Conservation (phyloP, 2,113 vertebrate genomes). For the Sebastes fasciatus region DNA sequence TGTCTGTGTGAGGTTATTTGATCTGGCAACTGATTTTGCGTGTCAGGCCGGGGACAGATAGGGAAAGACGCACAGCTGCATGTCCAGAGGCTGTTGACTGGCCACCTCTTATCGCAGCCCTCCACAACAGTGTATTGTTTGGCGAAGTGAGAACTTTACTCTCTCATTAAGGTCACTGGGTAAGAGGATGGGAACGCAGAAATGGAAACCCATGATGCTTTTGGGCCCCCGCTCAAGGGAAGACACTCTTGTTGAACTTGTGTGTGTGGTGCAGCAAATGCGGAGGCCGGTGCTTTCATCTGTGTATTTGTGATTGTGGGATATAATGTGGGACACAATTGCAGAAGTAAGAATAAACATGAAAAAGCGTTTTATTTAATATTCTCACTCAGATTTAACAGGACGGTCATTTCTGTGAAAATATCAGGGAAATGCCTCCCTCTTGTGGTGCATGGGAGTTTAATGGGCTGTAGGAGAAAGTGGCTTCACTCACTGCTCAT, state of each 20-base stretch:
- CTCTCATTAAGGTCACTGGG: constrained; percentile 79
- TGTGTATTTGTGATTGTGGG: constrained; percentile 49
- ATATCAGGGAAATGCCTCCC: constrained; percentile 72
- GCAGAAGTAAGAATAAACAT: constrained; percentile 25
- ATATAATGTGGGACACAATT: constrained; percentile 40
- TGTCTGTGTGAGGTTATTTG: constrained; percentile 65
- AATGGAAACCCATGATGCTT: constrained; percentile 75
- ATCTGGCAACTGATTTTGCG: constrained; percentile 60
- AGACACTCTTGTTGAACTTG: constrained; percentile 75
- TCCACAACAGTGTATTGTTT: constrained; percentile 82
- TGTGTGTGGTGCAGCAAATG: constrained; percentile 65
- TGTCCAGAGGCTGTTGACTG: constrained; percentile 78
- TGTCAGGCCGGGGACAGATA: constrained; percentile 65
- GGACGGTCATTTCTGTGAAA: neutral
- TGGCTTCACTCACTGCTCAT: neutral
- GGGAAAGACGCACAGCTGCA: constrained; percentile 72
- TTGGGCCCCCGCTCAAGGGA: constrained; percentile 68
- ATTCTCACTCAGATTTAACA: constrained; percentile 5
- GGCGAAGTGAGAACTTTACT: constrained; percentile 72
- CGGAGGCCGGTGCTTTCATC: constrained; percentile 55
- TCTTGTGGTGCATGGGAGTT: constrained; percentile 67
- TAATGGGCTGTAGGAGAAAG: neutral
- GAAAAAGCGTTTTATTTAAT: constrained; percentile 36
- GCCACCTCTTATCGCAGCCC: constrained; percentile 62
- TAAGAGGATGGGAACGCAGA: constrained; percentile 72